Evolutionary conservation across 2,888 invertebrate genomes (phyloP).

Genomic region (Flexamia atlantica): DNA sequence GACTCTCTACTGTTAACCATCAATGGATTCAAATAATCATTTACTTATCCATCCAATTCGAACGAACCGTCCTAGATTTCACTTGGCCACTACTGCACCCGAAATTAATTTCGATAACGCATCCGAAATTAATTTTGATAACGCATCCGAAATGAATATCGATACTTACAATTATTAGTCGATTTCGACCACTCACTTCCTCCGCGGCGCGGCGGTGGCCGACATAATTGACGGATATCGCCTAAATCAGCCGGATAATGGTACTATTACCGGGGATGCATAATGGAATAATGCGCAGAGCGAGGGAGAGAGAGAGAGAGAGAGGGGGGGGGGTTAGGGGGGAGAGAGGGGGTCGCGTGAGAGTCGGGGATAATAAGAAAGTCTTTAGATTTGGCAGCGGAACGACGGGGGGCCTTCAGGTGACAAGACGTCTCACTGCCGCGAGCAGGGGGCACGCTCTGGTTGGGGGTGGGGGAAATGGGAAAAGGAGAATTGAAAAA

Average conservation of each 20-base stretch:
- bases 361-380: conserved; percentile 13
- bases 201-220: not conserved
- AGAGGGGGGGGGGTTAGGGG: not conserved
- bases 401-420: conserved; percentile 1
- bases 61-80: too few relatives aligned
- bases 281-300: conserved; percentile 42
- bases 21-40: too few relatives aligned
- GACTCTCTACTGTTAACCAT: too few relatives aligned
- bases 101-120: too few relatives aligned
- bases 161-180: too few relatives aligned
- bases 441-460: too few relatives aligned
- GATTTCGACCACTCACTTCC: not conserved
- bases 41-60: too few relatives aligned
- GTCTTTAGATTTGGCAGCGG: conserved; percentile 37
- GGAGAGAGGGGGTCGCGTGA: conserved; percentile 23
- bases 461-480: too few relatives aligned
- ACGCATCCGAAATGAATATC: too few relatives aligned
- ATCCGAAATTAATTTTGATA: too few relatives aligned
- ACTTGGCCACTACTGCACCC: too few relatives aligned
- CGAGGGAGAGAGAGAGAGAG: not conserved
- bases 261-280: conserved; percentile 38
- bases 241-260: conserved; percentile 31
- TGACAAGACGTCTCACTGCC: conserved; percentile 1
- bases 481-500: too few relatives aligned
- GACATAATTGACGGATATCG: conserved; percentile 41